Evolutionary conservation across 2,888 invertebrate species (phyloP).

Genomic region (Tupiocoris notatus): DNA sequence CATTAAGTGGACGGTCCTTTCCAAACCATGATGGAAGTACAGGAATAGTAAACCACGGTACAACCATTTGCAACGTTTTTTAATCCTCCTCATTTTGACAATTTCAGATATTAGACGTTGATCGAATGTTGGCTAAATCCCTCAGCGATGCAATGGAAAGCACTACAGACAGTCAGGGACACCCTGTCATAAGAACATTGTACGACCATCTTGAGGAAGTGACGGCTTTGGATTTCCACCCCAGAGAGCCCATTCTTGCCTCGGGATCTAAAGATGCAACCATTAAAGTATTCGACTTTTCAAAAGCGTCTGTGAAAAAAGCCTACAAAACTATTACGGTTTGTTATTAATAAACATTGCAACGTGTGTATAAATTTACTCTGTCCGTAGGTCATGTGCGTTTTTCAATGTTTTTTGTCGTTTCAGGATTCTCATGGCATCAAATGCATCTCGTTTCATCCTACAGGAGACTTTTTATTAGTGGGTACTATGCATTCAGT

Average conservation of each 20-base stretch:
- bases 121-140: constrained; percentile 97
- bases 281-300: constrained; percentile 95
- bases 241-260: constrained; percentile 87
- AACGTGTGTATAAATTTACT: too few relatives aligned
- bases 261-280: constrained; percentile 94
- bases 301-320: constrained; percentile 97
- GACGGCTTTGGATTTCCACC: constrained; percentile 94
- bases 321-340: constrained; percentile 93
- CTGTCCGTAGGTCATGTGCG: too few relatives aligned
- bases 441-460: constrained; percentile 88
- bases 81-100: too few relatives aligned
- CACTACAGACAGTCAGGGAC: constrained; percentile 84
- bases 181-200: constrained; percentile 95
- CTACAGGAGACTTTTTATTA: constrained; percentile 89
- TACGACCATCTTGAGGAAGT: constrained; percentile 98
- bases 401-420: not conserved
- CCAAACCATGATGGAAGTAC: too few relatives aligned
- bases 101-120: constrained; percentile 93
- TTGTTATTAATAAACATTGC: constrained; percentile 50
- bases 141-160: constrained; percentile 84
- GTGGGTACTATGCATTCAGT: constrained; percentile 91
- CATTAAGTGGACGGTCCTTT: too few relatives aligned
- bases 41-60: too few relatives aligned
- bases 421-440: constrained; percentile 86
- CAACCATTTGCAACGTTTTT: too few relatives aligned